Evolutionary conservation across 2,113 vertebrate species (phyloP).

Genomic region (Mastomys natalensis): DNA sequence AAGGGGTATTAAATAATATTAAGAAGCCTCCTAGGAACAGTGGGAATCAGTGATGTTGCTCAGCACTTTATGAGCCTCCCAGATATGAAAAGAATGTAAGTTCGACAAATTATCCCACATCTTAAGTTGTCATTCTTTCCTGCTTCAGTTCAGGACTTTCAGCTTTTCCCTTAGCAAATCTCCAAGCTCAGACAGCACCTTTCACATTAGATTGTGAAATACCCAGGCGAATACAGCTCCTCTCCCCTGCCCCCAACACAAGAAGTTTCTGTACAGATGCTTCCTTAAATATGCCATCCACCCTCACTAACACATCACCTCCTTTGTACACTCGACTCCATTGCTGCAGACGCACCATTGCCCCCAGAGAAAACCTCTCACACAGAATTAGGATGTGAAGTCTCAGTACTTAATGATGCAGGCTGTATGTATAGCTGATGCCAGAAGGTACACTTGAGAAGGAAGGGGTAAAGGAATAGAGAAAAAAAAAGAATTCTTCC

Average conservation of each 20-base stretch:
- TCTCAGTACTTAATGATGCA: conserved; percentile 80
- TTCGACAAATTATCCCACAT: conserved; percentile 80
- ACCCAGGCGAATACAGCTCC: not conserved
- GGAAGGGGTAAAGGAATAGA: conserved; percentile 17
- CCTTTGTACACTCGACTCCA: conserved; percentile 71
- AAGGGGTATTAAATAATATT: conserved; percentile 86
- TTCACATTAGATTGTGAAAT: conserved; percentile 40
- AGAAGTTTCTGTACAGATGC: conserved; percentile 70
- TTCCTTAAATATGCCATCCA: conserved; percentile 80
- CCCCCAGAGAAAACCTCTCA: conserved; percentile 86
- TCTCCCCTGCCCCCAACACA: not conserved
- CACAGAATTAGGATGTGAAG: conserved; percentile 85
- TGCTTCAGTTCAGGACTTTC: conserved; percentile 74
- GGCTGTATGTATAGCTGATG: conserved; percentile 74
- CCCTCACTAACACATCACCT: conserved; percentile 76
- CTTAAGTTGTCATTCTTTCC: conserved; percentile 72
- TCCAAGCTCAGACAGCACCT: conserved; percentile 66
- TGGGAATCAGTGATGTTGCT: conserved; percentile 81
- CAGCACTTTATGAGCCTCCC: conserved; percentile 73
- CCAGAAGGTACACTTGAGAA: conserved; percentile 81
- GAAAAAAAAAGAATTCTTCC: conserved; percentile 26
- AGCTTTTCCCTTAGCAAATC: conserved; percentile 59
- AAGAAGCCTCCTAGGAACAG: conserved; percentile 82
- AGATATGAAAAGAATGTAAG: conserved; percentile 80
- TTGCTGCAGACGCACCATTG: conserved; percentile 73